phyloP scores from a whole-genome alignment of 2,113 vertebrate species.

The Nestor notabilis region DNA sequence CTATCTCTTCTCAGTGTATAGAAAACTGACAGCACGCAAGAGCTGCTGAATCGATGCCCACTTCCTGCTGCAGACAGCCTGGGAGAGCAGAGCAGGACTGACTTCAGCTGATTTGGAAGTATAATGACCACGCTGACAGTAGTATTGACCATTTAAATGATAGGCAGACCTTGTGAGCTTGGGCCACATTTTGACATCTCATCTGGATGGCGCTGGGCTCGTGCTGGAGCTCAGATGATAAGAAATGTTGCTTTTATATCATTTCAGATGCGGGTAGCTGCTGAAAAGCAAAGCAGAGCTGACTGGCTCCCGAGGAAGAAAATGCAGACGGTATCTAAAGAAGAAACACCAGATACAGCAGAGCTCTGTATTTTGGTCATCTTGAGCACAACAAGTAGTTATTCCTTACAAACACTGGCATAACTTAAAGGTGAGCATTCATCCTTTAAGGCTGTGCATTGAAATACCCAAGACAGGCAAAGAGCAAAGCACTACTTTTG shows the following conservation, averaged over 20 bases:
- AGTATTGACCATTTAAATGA: background rate
- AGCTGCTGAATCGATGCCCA: background rate
- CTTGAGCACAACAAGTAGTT: background rate
- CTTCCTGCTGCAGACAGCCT: background rate
- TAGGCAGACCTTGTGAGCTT: background rate
- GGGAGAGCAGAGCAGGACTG: background rate
- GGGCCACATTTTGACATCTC: background rate
- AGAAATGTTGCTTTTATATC: background rate
- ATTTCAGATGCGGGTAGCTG: background rate
- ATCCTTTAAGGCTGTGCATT: background rate
- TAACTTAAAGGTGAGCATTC: background rate
- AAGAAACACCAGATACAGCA: background rate
- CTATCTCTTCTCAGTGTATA: rapidly evolving
- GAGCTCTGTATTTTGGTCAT: background rate
- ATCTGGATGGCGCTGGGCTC: rapidly evolving
- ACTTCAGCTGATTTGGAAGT: background rate
- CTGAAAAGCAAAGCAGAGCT: background rate
- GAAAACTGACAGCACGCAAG: background rate
- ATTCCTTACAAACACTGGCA: rapidly evolving
- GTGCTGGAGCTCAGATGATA: rapidly evolving
- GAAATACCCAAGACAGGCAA: background rate
- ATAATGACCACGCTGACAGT: rapidly evolving
- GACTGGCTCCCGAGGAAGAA: rapidly evolving
- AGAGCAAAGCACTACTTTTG: background rate
- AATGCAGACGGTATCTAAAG: background rate